These are phyloP conservation scores for Phrynosoma blainvillii DNA, from an alignment of 2,113 vertebrate species.

Conservation along the genomic window DNA sequence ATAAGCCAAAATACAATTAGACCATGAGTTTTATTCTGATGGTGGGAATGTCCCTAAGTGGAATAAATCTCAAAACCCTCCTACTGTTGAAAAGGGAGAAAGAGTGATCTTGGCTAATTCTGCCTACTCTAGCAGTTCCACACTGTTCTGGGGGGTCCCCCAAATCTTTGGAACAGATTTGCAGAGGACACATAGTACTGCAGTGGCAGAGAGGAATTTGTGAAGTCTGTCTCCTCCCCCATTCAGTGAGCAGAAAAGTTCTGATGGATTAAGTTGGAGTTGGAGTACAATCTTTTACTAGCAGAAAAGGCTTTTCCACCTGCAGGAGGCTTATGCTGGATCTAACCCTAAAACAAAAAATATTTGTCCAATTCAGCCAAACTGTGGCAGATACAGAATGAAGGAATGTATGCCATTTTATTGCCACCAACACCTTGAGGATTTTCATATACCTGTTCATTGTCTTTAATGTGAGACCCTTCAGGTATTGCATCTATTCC, in stretches of 20 bases:
- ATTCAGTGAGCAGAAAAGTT: neutral
- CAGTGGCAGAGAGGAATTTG: neutral
- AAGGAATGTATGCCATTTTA: neutral
- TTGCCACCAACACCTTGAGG: neutral
- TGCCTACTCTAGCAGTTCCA: too few species aligned
- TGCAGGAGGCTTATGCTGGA: neutral
- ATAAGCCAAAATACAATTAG: neutral
- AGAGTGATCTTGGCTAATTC: neutral
- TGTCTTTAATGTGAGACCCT: conserved; percentile 95
- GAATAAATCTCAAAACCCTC: neutral
- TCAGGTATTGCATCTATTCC: conserved; percentile 94
- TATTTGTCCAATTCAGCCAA: neutral
- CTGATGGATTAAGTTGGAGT: neutral
- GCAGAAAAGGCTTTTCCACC: neutral
- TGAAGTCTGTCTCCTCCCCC: neutral
- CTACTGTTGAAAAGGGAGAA: neutral
- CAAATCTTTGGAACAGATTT: neutral
- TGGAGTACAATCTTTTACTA: neutral
- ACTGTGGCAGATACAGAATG: neutral
- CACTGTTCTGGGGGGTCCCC: neutral
- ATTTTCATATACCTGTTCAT: conserved; percentile 86
- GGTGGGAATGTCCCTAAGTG: neutral
- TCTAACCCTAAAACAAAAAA: neutral
- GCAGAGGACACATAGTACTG: neutral
- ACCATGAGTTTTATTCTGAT: neutral